Evolutionary conservation across 2,797 vertebrate genomes (phyloP).

Genomic region (Takifugu ocellatus): DNA sequence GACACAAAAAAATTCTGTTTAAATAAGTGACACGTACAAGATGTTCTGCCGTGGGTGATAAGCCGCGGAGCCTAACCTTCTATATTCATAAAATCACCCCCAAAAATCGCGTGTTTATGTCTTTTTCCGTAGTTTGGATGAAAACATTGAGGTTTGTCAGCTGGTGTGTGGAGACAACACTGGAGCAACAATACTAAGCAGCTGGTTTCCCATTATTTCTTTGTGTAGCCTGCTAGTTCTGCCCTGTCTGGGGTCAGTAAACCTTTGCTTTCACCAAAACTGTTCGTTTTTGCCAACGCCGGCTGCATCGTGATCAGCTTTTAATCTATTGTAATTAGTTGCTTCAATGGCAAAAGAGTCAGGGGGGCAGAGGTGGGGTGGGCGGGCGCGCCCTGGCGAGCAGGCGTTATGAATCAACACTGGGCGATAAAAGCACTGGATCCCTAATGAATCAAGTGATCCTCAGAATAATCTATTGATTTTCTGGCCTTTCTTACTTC

Average conservation of each 20-base stretch:
- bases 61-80: not conserved
- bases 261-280: slow-evolving; percentile 33
- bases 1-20: slow-evolving; percentile 19
- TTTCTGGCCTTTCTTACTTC: slow-evolving; percentile 81
- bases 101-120: not conserved
- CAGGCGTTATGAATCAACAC: slow-evolving; percentile 77
- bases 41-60: slow-evolving; percentile 3
- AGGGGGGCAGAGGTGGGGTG: slow-evolving; percentile 72
- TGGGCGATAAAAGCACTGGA: slow-evolving; percentile 80
- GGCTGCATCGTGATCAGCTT: slow-evolving; percentile 73
- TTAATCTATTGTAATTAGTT: slow-evolving; percentile 81
- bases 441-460: slow-evolving; percentile 85
- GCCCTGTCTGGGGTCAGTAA: slow-evolving; percentile 18
- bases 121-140: not conserved
- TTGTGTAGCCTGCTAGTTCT: not conserved
- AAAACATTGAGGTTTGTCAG: not conserved
- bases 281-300: slow-evolving; percentile 71
- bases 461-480: slow-evolving; percentile 86
- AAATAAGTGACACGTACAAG: slow-evolving; percentile 13
- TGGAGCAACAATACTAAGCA: too few species aligned
- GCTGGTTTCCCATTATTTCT: too few species aligned
- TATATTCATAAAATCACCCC: not conserved
- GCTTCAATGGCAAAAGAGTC: slow-evolving; percentile 71
- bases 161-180: too few species aligned
- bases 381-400: slow-evolving; percentile 73